phyloP scores from a whole-genome alignment of 2,797 vertebrate genomes.

The Paedocypris micromegethes region DNA sequence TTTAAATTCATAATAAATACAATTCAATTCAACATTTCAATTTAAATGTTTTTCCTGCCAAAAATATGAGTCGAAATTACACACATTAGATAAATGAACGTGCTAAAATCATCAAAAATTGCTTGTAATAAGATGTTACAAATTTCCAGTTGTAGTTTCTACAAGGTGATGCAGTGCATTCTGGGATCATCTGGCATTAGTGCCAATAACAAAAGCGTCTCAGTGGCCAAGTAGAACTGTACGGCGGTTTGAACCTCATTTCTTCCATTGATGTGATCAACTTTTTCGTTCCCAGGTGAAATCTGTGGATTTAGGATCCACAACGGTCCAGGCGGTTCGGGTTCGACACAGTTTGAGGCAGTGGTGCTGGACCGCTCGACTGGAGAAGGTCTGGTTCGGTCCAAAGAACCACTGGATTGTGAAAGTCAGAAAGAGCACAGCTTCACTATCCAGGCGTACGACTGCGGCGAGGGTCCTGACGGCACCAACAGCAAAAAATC shows the following conservation, averaged over 20 bases:
- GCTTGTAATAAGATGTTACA: too few relatives aligned
- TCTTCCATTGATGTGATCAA: conserved; percentile 2
- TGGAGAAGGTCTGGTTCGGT: conserved; percentile 90
- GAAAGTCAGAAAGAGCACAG: conserved; percentile 96
- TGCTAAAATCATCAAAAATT: too few relatives aligned
- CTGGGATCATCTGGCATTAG: too few relatives aligned
- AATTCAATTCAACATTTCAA: too few relatives aligned
- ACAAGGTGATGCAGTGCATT: too few relatives aligned
- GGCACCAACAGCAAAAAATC: conserved; percentile 96
- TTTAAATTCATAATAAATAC: too few relatives aligned
- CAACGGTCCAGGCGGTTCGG: conserved; percentile 78
- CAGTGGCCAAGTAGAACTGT: too few relatives aligned
- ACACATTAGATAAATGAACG: too few relatives aligned
- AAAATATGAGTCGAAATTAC: too few relatives aligned
- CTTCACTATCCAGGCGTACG: conserved; percentile 97
- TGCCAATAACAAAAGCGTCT: too few relatives aligned
- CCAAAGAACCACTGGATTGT: conserved; percentile 93
- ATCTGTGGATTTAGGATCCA: conserved; percentile 97
- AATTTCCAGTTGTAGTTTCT: too few relatives aligned
- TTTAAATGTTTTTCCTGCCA: too few relatives aligned
- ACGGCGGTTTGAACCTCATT: conserved; percentile 5
- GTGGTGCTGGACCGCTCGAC: conserved; percentile 96
- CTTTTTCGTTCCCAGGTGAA: conserved; percentile 72
- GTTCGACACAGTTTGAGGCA: conserved; percentile 87
- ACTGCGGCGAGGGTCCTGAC: conserved; percentile 94